Percentiles rank a stretch among this genome's conserved stretches.
phyloP scores from a whole-genome alignment of 1,140 invertebrate species.

The Tetragnatha versicolor region DNA sequence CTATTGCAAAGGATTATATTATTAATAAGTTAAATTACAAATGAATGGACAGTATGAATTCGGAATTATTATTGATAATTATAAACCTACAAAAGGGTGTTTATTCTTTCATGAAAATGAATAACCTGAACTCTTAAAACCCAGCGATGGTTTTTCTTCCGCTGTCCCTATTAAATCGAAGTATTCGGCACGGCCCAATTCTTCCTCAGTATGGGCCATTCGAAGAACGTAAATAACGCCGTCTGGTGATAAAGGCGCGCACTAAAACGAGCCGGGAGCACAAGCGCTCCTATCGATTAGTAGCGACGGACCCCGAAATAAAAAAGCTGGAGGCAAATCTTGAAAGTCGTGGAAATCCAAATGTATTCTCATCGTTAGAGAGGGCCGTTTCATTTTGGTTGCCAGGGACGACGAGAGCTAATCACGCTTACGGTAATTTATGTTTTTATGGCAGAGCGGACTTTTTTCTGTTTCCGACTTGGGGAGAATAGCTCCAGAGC shows the following conservation, averaged over 20 bases:
- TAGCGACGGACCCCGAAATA: slow-evolving; percentile 6
- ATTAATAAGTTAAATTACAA: too few relatives aligned
- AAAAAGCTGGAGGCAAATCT: slow-evolving; percentile 44
- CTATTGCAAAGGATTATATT: too few relatives aligned
- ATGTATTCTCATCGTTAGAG: slow-evolving; percentile 45
- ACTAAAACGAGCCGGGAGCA: slow-evolving; percentile 20
- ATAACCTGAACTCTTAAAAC: too few relatives aligned
- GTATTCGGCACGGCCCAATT: neutral
- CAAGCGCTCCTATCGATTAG: slow-evolving; percentile 2
- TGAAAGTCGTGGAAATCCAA: slow-evolving; percentile 47
- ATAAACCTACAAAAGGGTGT: too few relatives aligned
- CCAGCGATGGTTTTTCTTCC: too few relatives aligned
- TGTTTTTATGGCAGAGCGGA: slow-evolving; percentile 24
- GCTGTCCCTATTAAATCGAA: slow-evolving; percentile 34
- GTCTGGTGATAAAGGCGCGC: slow-evolving; percentile 28
- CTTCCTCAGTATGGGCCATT: slow-evolving; percentile 7
- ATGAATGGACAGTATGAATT: too few relatives aligned
- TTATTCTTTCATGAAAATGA: too few relatives aligned
- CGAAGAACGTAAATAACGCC: slow-evolving; percentile 41
- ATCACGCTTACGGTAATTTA: slow-evolving; percentile 50
- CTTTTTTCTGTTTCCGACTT: slow-evolving; percentile 28
- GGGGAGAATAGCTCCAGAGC: slow-evolving; percentile 18
- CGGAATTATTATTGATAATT: too few relatives aligned
- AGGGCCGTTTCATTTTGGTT: slow-evolving; percentile 42
- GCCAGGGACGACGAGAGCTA: slow-evolving; percentile 43